Conservation (phyloP, 2,113 vertebrate genomes). For the Silurus glanis region DNA sequence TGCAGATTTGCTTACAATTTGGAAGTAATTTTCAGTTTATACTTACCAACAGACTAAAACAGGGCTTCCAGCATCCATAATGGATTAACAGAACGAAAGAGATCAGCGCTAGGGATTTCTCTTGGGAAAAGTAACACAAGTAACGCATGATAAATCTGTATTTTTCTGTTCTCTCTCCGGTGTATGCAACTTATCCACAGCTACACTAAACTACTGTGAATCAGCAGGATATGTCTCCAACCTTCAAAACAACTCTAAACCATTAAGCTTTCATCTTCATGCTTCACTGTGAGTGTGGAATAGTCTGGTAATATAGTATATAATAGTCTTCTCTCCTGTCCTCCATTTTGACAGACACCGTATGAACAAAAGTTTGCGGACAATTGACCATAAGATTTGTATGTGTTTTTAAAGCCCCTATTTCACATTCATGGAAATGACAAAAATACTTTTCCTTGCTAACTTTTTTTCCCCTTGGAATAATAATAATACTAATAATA, state of each 20-base stretch:
- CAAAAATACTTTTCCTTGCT: background rate
- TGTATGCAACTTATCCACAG: conserved; percentile 5
- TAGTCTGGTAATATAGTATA: too few relatives aligned
- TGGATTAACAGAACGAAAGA: background rate
- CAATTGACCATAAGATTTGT: too few relatives aligned
- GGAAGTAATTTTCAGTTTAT: too few relatives aligned
- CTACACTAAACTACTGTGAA: background rate
- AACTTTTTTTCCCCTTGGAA: background rate
- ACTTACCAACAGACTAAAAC: background rate
- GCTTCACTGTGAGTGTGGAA: too few relatives aligned
- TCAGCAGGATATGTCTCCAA: too few relatives aligned
- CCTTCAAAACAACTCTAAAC: too few relatives aligned
- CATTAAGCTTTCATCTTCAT: too few relatives aligned
- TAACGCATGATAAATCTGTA: background rate
- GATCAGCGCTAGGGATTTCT: background rate
- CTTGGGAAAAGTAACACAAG: background rate
- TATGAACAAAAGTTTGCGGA: too few relatives aligned
- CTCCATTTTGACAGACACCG: too few relatives aligned
- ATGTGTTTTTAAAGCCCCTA: too few relatives aligned
- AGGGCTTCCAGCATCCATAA: background rate
- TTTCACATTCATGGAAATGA: background rate
- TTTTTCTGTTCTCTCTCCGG: background rate
- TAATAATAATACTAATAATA: too few relatives aligned
- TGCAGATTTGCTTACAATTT: background rate
- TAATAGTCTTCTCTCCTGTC: too few relatives aligned